Evolutionary conservation across 2,888 invertebrate genomes (phyloP), one percentile per base, ranked within the genome.

Genomic region (Phortica okadai): DNA sequence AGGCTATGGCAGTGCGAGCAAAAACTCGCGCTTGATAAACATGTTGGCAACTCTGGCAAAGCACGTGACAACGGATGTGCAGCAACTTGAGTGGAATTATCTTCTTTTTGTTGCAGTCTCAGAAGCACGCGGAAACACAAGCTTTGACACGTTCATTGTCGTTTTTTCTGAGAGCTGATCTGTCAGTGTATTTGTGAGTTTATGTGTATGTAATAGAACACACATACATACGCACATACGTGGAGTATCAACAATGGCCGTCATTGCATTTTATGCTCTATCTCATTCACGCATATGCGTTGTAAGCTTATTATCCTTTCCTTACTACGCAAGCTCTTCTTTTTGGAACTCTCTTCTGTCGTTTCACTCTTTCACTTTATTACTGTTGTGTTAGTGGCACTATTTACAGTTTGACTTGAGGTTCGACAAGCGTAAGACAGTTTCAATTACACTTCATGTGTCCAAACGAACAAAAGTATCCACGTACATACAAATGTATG

Each of bases 381-480:
- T 42, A 3, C 7, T 50, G 50, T 16, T 76, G 75, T 83, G 72
- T 79, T 16, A 59, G n/a, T 59, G 59, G 59, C 59, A 21, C 59
- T 59, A 59, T 59, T 70, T 70, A 33, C 54, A 75, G 70, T 45
- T 77, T 64, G 62, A 82, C 84, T 85, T 86, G 88, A 80, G 82
- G 83, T 89, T 84, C 88, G 88, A 87, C 89, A 89, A 88, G 85
- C 89, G 83, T 85, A 87, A 89, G 89, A 90, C 90, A 88, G 88
- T 89, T 90, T 87, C 90, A 89, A 90, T 89, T 89, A 89, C 87
- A 85, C 82, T 82, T 84, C 76, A 81, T 81, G 80, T 81, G 80
- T 74, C 62, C 70, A 69, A 33, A 45, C 16, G 11, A 44, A 7
- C 14, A 64, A 8, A 14, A 45, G 45, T 45, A 10, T 10, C 21